Conservation (phyloP, 2,888 invertebrate genomes). For the Coenonympha glycerion region DNA sequence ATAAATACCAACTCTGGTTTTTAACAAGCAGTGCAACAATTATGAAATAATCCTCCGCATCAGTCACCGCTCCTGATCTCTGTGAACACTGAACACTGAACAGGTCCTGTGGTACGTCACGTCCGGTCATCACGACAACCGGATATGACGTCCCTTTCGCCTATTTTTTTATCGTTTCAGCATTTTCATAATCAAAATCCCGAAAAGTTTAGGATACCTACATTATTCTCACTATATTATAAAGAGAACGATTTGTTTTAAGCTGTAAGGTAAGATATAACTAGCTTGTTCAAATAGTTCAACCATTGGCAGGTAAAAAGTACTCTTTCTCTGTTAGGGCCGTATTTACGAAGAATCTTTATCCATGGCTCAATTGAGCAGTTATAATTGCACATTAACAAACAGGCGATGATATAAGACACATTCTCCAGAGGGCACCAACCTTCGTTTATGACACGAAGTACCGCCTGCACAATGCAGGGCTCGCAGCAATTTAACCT, state of each 20-base stretch:
- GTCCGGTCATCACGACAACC: slow-evolving; percentile 4
- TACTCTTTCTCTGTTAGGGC: no score
- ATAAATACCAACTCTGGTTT: not conserved
- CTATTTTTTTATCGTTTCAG: not conserved
- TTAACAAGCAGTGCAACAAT: slow-evolving; percentile 1
- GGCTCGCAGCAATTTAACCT: not conserved
- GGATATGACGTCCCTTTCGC: not conserved
- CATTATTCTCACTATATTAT: slow-evolving; percentile 23
- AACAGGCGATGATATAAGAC: not conserved
- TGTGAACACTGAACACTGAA: not conserved
- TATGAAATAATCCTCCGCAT: slow-evolving; percentile 1
- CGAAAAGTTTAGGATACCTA: no score
- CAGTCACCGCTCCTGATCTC: slow-evolving; percentile 1
- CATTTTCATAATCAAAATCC: no score
- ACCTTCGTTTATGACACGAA: not conserved
- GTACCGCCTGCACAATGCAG: not conserved
- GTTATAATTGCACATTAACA: not conserved
- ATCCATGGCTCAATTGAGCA: not conserved
- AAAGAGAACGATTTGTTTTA: no score
- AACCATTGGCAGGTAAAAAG: no score
- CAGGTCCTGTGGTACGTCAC: not conserved
- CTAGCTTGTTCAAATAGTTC: no score
- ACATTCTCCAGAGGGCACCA: not conserved
- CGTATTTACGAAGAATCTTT: no score
- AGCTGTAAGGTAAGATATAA: no score